phyloP scores from a whole-genome alignment of 2,888 invertebrate species.

The Polymixis flavicincta region DNA sequence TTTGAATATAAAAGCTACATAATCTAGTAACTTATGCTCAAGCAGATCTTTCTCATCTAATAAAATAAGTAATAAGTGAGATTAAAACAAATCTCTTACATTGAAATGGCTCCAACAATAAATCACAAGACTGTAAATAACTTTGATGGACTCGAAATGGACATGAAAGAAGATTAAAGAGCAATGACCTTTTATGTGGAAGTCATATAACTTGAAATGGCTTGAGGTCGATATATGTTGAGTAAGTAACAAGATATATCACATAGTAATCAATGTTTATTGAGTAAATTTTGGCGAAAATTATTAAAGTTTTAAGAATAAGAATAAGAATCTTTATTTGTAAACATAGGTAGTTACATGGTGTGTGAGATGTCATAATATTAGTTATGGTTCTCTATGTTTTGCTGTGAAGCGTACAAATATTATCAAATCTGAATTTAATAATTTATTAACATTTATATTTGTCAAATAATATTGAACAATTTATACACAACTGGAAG shows the following conservation, averaged over 20 bases:
- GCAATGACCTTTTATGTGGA: slow-evolving; percentile 21
- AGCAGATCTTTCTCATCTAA: not conserved
- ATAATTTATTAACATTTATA: no score
- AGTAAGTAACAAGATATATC: not conserved
- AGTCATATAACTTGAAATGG: slow-evolving; percentile 25
- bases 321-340: no score
- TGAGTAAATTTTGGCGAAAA: not conserved
- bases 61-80: slow-evolving; percentile 22
- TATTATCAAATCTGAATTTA: no score
- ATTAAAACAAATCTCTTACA: slow-evolving; percentile 22
- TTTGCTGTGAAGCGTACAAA: no score
- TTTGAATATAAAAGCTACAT: not conserved
- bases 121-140: slow-evolving; percentile 42
- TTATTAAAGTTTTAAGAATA: no score
- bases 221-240: slow-evolving; percentile 16
- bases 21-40: not conserved
- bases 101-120: slow-evolving; percentile 39
- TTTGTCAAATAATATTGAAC: no score
- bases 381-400: no score
- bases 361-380: no score
- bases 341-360: no score
- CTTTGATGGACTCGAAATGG: slow-evolving; percentile 37
- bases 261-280: not conserved
- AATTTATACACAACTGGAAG: no score
- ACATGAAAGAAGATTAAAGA: slow-evolving; percentile 28